These are phyloP conservation scores for Portevinia maculata DNA, from an alignment of 2,888 invertebrate genomes.

Conservation along the genomic window DNA sequence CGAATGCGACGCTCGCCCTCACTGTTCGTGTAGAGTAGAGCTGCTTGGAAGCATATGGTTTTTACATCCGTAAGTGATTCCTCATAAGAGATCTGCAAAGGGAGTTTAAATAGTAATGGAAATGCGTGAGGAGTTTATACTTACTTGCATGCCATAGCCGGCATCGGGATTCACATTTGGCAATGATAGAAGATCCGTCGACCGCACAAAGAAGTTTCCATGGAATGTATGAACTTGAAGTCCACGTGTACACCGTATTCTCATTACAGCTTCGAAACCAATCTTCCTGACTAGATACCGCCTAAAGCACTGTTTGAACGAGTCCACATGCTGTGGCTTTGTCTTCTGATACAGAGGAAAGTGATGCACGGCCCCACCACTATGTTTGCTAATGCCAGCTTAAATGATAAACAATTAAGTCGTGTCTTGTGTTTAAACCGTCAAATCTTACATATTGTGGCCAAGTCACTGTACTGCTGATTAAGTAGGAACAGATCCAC, in stretches of 20 bases:
- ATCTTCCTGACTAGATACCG: conserved; percentile 98
- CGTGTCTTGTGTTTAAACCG: too few species aligned
- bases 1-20: conserved; percentile 98
- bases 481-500: conserved; percentile 97
- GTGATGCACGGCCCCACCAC: conserved; percentile 96
- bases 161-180: conserved; percentile 99
- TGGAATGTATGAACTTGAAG: conserved; percentile 98
- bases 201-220: conserved; percentile 99
- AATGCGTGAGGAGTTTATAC: neutral
- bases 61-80: conserved; percentile 93
- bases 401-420: conserved; percentile 71
- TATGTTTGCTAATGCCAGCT: conserved; percentile 97
- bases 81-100: conserved; percentile 88
- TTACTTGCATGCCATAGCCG: conserved; percentile 98
- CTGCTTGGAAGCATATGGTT: conserved; percentile 98
- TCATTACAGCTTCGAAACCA: conserved; percentile 99
- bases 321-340: conserved; percentile 88
- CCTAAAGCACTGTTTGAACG: conserved; percentile 89
- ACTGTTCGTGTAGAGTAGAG: conserved; percentile 97
- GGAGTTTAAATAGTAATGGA: neutral
- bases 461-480: conserved; percentile 96
- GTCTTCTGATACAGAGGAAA: conserved; percentile 92
- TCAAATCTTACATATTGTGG: conserved; percentile 89
- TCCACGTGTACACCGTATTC: conserved; percentile 96
- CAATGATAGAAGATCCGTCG: conserved; percentile 96